A percentile compares a stretch with the other conserved stretches of the same genome.
Conservation (phyloP, 2,113 vertebrate species). For the Lagenorhynchus albirostris region DNA sequence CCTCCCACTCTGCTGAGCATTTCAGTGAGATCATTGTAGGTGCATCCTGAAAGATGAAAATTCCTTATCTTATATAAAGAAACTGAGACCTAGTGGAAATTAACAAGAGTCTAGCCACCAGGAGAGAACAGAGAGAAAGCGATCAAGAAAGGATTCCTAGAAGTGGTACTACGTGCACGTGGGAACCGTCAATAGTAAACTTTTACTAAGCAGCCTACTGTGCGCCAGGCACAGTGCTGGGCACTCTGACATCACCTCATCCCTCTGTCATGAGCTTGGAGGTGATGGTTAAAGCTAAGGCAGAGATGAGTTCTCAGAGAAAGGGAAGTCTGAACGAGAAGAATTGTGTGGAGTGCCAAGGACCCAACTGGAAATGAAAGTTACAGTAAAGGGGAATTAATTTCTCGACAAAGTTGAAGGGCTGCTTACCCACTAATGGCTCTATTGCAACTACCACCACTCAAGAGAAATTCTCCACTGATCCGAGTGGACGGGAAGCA, state of each 20-base stretch:
- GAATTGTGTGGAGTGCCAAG: background rate
- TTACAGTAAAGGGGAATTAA: background rate
- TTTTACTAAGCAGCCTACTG: background rate
- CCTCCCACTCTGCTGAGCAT: background rate
- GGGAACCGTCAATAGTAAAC: background rate
- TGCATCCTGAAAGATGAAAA: background rate
- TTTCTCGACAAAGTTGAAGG: background rate
- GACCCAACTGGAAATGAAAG: background rate
- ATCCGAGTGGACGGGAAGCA: background rate
- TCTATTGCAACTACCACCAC: too few species aligned
- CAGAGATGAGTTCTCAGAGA: background rate
- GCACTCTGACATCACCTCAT: background rate
- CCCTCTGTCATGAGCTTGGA: accelerated
- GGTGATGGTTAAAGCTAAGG: background rate
- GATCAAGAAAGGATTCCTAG: background rate
- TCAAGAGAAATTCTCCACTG: background rate
- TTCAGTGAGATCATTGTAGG: accelerated
- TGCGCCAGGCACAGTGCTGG: background rate
- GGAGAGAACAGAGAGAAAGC: background rate
- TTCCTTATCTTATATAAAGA: background rate
- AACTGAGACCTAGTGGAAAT: background rate
- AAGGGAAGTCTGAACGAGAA: background rate
- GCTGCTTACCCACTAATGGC: background rate
- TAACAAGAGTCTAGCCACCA: background rate
- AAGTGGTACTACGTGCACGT: background rate